phyloP scores from a whole-genome alignment of 1,140 invertebrate genomes.

The Epicauta chinensis region DNA sequence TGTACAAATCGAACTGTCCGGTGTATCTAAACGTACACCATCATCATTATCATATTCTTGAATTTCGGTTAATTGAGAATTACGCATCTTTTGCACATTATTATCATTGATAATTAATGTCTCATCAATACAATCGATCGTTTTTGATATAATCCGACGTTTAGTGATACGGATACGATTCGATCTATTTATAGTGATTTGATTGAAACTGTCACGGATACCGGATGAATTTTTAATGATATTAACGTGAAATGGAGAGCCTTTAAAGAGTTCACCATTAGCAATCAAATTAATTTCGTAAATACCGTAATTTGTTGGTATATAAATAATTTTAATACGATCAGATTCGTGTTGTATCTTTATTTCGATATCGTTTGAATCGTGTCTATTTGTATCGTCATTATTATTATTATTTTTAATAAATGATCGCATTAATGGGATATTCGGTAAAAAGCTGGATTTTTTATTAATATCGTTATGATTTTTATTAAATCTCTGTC shows the following conservation, averaged over 20 bases:
- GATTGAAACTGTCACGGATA: slow-evolving; percentile 15
- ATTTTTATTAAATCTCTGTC: background rate
- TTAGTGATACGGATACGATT: slow-evolving; percentile 2
- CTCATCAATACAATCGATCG: slow-evolving; percentile 20
- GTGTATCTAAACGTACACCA: too few species aligned
- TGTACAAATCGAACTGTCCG: too few species aligned
- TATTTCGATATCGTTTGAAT: slow-evolving; percentile 26
- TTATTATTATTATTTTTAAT: slow-evolving; percentile 2
- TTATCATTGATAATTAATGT: slow-evolving; percentile 9
- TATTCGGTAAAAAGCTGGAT: slow-evolving; percentile 13
- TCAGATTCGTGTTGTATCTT: slow-evolving; percentile 30
- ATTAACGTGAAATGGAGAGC: slow-evolving; percentile 33
- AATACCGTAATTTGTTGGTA: slow-evolving; percentile 33
- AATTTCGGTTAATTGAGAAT: too few species aligned
- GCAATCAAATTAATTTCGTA: slow-evolving; percentile 34
- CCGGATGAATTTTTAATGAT: slow-evolving; percentile 24
- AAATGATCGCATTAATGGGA: slow-evolving; percentile 24
- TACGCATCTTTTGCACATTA: background rate
- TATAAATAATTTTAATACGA: slow-evolving; percentile 30
- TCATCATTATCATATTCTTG: slow-evolving; percentile 6
- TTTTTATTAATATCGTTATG: slow-evolving; percentile 11
- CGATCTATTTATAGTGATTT: slow-evolving; percentile 1
- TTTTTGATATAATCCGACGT: slow-evolving; percentile 15
- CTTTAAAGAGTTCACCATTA: slow-evolving; percentile 29
- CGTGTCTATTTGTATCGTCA: background rate